Base-by-base conservation (phyloP, 2,797 vertebrate species). In the Okamejei kenojei region DNA sequence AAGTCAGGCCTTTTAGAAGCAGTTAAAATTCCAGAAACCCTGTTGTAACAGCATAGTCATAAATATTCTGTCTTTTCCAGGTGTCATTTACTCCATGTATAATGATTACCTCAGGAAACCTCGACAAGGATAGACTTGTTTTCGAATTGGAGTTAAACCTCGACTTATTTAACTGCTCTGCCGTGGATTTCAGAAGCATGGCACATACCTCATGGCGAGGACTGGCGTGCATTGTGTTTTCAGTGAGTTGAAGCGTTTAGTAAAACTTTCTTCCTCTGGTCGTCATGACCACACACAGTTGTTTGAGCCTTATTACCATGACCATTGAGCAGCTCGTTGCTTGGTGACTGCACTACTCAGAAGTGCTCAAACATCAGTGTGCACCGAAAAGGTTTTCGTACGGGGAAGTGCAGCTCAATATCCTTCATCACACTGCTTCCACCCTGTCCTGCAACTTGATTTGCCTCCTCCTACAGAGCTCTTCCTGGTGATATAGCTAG, bases 31-130 rank as follows among this genome's bases (percentile, higher is more conserved):
- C 15, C 45, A 74, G n/a, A 61, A 35, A 29, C 32, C 74, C 54
- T 23, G 63, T 23, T 38, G 76, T 23, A 3, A 19, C 19, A 73
- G 38, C 74, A 32, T 86, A 73, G 32, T 82, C 61, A 11, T 73
- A 19, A 94, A 38, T 93, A 19, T 93, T 38, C 93, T 68, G 8
- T 94, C 93, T 93, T 13, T 45, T 93, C 79, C 94, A 97, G 96
- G 96, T 93, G 96, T 96, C 90, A 90, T 96, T 0, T 96, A 96
- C 93, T 97, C 96, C 68, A 96, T 97, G 96, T 96, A 96, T 93
- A 96, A 95, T 79, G 95, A 97, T 93, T 95, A 96, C 63, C 29
- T 63, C 82, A 86, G 54, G 82, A 86, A 63, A 17, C 58, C 58
- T 61, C 54, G 54, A 58, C 82, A 63, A n/a, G 13, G 61, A n/a